Percentiles rank a stretch among this genome's conserved stretches.
These are phyloP conservation scores for Dunckerocampus dactyliophorus DNA, from an alignment of 2,113 vertebrate species.

Conservation along the genomic window DNA sequence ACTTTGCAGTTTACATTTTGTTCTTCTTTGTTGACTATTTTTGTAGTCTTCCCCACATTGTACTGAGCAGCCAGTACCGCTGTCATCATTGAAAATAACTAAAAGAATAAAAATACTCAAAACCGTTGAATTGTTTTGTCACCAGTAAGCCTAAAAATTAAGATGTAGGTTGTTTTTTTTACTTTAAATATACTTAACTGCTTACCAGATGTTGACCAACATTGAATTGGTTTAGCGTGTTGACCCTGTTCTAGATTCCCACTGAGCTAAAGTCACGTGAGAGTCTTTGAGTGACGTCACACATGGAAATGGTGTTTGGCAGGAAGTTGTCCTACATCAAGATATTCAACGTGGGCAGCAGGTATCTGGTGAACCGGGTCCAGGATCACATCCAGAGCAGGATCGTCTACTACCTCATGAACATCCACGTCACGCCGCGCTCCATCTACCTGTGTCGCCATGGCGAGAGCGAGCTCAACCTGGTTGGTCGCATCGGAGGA, in stretches of 20 bases:
- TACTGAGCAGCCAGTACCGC: no score
- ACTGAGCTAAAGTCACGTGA: not conserved
- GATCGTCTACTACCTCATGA: slow-evolving; percentile 92
- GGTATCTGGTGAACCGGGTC: slow-evolving; percentile 86
- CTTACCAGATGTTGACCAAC: not conserved
- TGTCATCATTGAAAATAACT: no score
- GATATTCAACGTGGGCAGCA: slow-evolving; percentile 86
- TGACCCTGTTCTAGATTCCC: not conserved
- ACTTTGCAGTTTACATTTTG: no score
- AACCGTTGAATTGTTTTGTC: no score
- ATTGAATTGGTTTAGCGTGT: not conserved
- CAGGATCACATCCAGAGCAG: slow-evolving; percentile 91
- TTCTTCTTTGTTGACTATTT: no score
- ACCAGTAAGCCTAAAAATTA: no score
- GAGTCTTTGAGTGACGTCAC: not conserved
- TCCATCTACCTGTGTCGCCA: slow-evolving; percentile 89
- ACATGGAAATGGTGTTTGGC: not conserved
- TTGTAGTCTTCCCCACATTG: no score
- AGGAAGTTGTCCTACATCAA: slow-evolving; percentile 89
- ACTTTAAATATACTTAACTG: no score
- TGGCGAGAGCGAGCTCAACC: slow-evolving; percentile 88
- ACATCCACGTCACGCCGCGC: slow-evolving; percentile 86
- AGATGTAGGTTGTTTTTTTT: no score
- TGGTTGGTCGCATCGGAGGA: slow-evolving; percentile 80
- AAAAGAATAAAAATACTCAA: no score